Evolutionary conservation across 2,888 invertebrate species (phyloP), one percentile per base, ranked within the genome.

Genomic region (Metacarcinus magister): DNA sequence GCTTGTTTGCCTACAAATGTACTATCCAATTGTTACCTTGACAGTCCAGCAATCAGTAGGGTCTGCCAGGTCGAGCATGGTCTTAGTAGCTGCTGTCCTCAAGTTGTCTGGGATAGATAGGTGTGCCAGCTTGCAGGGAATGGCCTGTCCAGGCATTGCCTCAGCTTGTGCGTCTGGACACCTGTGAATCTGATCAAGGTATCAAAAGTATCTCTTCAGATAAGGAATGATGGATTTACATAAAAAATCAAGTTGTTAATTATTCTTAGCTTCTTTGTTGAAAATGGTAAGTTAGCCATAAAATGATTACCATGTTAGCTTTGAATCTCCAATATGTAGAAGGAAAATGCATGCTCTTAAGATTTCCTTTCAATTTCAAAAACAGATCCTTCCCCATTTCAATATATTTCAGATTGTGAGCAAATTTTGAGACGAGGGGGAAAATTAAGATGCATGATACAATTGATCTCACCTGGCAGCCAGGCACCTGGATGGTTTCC

Each of bases 61-160:
- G 28, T 91, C 23, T 28, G 60, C 23, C 91, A 95, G 28, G 3
- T 91, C 1, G 87, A 44, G 44, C 90, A 95, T 91, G n/a, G 82
- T 39, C 1, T 39, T 60, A 5, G 23, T 67, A n/a, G 91, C 95
- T 3, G 60, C 48, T 39, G 87, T 32, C 43, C 28, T 23, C 44
- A 43, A 2, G 39, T 60, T 5, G 39, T 23, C 7, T 43, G 91
- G 95, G 28, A 43, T 43, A 39, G 60, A 28, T 0, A 91, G 8
- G 39, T 90, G 54, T 39, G 95, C 90, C 91, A 95, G 60, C 43
- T 13, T 23, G 46, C 95, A 95, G 7, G 60, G 60, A 60, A 95
- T 91, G 19, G 95, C 95, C 75, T 90, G 95, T 3, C 90, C 95
- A 44, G 90, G 90, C 19, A 95, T n/a, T n/a, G 8, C 8, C n/a